Conservation (phyloP, 2,797 vertebrate genomes). For the Aselliscus stoliczkanus region DNA sequence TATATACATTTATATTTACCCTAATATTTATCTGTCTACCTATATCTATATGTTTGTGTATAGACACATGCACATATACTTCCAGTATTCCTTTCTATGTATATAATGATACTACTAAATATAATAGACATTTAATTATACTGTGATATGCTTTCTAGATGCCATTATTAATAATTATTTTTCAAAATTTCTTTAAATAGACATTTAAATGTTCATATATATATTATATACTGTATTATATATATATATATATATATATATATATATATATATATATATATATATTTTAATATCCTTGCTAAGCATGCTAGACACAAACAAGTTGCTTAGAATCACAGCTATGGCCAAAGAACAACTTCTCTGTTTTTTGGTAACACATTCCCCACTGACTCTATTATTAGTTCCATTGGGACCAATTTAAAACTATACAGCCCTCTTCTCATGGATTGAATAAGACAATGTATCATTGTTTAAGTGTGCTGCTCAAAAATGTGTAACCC, state of each 20-base stretch:
- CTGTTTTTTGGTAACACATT: neutral
- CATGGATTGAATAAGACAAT: neutral
- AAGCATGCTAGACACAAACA: neutral
- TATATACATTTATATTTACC: neutral
- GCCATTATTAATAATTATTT: neutral
- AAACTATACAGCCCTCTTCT: neutral
- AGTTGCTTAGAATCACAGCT: neutral
- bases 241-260: too few relatives aligned
- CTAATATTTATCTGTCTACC: neutral
- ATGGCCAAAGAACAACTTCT: neutral
- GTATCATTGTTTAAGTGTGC: neutral
- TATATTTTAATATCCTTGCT: neutral
- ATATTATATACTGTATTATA: too few relatives aligned
- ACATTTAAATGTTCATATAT: neutral
- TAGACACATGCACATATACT: neutral
- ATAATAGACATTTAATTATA: neutral
- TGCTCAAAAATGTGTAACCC: neutral
- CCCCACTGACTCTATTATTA: conserved; percentile 27
- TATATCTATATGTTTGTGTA: neutral
- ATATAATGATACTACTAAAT: neutral
- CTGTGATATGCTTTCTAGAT: neutral
- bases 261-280: neutral
- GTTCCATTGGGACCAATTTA: conserved; percentile 66
- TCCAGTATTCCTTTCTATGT: neutral
- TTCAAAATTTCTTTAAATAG: neutral